Base-by-base conservation (phyloP, 2,888 invertebrate species). In the Linnaemya tessellans region DNA sequence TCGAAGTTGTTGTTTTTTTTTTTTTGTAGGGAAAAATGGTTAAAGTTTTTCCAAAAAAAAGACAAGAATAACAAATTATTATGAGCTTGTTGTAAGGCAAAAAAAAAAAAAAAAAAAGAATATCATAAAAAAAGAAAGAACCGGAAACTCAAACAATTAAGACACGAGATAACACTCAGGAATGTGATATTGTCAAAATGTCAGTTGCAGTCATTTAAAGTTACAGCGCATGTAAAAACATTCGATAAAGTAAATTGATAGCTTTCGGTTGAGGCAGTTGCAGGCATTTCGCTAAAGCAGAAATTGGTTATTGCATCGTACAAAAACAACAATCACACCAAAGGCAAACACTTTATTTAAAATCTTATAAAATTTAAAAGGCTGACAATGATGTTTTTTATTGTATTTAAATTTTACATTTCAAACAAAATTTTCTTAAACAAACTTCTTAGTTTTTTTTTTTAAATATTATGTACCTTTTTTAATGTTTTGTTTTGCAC, bases 31-130 rank as follows among this genome's bases (percentile, higher is more conserved):
- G 20, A 15, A n/a, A 74, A 80, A 74, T 68, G 80, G 65, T 84
- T 80, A 67, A 84, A 84, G 60, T 84, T 84, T 84, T 62, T 18
- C 35, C 58, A 60, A 22, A 78, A 60, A 56, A 73, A 38, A 30
- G 18, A n/a, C 25, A 73, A 68, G 46, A 38, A 70, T 75, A 70
- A 70, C 68, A 77, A 71, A 81, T 74, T 74, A 81, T 81, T 81
- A 81, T 74, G 68, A 68, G 68, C 51, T 74, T 74, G 67, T 62
- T 81, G 68, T 81, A 60, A 18, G 38, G 51, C n/a, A 68, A 20
- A 60, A 54, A 38, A 20, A 60, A 13, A 15, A 35, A 73, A 60
- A 30, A 56, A 43, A 67, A 30, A 46, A 73, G 0, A 9, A 75
- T 75, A 60, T 74, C 46, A 75, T 68, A 54, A 35, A 13, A 35